Percentiles rank a stretch among this genome's conserved stretches.
Evolutionary conservation across 2,113 vertebrate species (phyloP).

Genomic region (Felis chaus): DNA sequence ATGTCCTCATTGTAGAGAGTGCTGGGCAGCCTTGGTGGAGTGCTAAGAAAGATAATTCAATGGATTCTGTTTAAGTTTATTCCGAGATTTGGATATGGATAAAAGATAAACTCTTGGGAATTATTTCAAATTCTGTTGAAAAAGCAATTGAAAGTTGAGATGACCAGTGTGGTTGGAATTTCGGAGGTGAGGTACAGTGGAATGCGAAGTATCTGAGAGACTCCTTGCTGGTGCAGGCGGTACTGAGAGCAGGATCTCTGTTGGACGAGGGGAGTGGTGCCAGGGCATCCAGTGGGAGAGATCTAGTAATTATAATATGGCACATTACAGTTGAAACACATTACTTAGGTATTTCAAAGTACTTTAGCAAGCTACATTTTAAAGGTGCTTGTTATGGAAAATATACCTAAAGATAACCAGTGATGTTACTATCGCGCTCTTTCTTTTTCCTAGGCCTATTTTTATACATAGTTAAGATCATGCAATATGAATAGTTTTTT

Average conservation of each 20-base stretch:
- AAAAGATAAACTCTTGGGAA: not conserved
- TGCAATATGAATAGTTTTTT: not conserved
- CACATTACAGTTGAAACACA: not conserved
- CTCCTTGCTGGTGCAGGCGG: not conserved
- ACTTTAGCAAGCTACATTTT: constrained; percentile 13
- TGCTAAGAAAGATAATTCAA: not conserved
- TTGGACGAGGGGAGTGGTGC: not conserved
- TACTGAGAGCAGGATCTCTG: not conserved
- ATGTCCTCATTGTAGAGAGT: not conserved
- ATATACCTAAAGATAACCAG: constrained; percentile 7
- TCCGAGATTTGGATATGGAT: not conserved
- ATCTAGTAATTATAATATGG: constrained; percentile 8
- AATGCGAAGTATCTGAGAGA: not conserved
- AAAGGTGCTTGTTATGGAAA: constrained; percentile 47
- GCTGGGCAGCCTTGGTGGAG: not conserved
- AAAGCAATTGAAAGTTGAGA: not conserved
- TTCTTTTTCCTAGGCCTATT: constrained; percentile 12
- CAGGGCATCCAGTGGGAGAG: not conserved
- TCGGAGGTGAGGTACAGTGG: not conserved
- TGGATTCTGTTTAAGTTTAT: not conserved
- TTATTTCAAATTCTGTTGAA: not conserved
- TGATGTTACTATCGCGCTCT: not conserved
- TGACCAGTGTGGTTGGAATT: fast-evolving
- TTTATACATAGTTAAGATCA: constrained; percentile 42
- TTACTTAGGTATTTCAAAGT: not conserved